Evolutionary conservation across 2,797 vertebrate genomes (phyloP), one percentile per base, ranked within the genome.

Genomic region (Ctenosaura bakeri): DNA sequence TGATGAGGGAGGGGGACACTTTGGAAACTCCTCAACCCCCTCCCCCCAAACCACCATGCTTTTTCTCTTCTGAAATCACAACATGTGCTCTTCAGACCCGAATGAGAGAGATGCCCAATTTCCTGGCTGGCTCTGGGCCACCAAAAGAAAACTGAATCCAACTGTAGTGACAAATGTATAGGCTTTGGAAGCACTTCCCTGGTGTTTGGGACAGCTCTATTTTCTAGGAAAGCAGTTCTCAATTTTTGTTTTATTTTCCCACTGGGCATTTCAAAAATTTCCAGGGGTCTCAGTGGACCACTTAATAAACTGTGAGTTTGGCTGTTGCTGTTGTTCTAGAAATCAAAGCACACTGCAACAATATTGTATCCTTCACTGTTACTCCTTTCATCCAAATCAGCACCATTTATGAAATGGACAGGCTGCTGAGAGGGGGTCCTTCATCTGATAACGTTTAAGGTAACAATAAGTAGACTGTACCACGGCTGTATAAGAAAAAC

Each of bases 91-190:
- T 97, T 94, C 83, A 95, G 97, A 98, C 97, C 97, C 98, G 42
- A 59, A 74, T 97, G 97, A 98, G 98, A 98, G 98, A 97, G 98
- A 98, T 98, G 98, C 96, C 97, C 97, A 98, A 98, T 98, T 98
- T 98, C 98, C 98, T 97, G 96, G 96, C 97, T 96, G 98, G 98
- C 98, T 98, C 94, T 94, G 96, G 97, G 98, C 98, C 98, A 98
- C 95, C 95, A 22, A 29, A 91, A 96, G 96, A 96, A 98, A 97
- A 98, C 97, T 97, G 97, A 97, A 98, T 97, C 97, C 95, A 96
- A 96, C 95, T 93, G 6, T 4, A n/a, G 69, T 35, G 52, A 80
- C 50, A 81, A n/a, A 35, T 1, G 29, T 20, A 16, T 4, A 14
- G 22, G 46, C 88, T 91, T 94, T 95, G 92, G 95, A 95, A 97